Base-by-base conservation (phyloP, 1,140 invertebrate species). In the Drosophila watanabei region DNA sequence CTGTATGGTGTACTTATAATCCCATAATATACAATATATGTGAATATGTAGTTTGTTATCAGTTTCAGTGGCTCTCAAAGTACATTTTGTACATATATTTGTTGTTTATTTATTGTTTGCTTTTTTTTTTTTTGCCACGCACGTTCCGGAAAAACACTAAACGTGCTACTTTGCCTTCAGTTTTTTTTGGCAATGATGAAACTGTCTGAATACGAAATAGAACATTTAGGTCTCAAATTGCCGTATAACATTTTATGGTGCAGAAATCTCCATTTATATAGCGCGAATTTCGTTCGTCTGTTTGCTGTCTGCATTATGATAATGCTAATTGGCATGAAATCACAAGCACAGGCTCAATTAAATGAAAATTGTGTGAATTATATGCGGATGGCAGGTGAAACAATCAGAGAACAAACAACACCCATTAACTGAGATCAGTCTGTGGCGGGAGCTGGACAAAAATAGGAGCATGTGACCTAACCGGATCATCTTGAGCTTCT, bases 331-430 rank as follows among this genome's bases (percentile, higher is more conserved):
- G 41, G 54, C 24, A 5, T 37, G 24, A 32, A 46, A 46, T 69
- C 57, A 30, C 56, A 61, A 5, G 41, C 41, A 68, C 45, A 57
- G 70, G 75, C 51, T 45, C 57, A 79, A 79, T 79, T 70, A 79
- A 79, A 77, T 77, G 62, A 24, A 68, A 75, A 80, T 79, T 60
- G 76, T 63, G 77, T 30, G 56, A 80, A 78, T 63, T 58, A 68
- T 62, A 49, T 54, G 61, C 51, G 45, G 59, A 75, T 71, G 10
- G 30, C 46, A 69, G 28, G 52, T 41, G 56, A 59, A 77, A 70
- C 51, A 78, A 78, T 78, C 64, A 8, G 24, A 52, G 30, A 48
- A 24, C 14, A 58, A 39, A 45, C 45, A 51, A 45, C 46, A 43
- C 3, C 35, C 28, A 64, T 58, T 66, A 58, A 43, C 54, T 43